Base-by-base conservation (phyloP, 1,140 invertebrate species). In the Bombus ignitus region DNA sequence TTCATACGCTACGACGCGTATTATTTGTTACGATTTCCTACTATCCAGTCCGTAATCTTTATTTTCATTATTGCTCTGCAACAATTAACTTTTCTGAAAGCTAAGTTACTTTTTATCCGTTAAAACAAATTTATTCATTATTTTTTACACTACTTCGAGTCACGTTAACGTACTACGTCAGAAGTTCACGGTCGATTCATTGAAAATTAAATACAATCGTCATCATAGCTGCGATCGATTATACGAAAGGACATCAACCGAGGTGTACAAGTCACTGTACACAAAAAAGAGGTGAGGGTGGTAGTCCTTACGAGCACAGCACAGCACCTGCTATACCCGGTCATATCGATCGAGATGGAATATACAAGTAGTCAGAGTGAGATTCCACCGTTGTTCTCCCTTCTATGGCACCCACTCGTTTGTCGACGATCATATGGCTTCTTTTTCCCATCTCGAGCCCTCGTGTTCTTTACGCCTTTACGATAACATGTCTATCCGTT, bases 281-380 rank as follows among this genome's bases (percentile, higher is more conserved):
- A 57, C 13, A 35, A 59, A 70, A 82, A 57, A 57, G 18, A 66
- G 71, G 39, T 47, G 79, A 84, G 66, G 66, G 47, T n/a, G 39
- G 42, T 53, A 66, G 37, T 35, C 68, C n/a, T 35, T 53, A 42
- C 35, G 68, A 76, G 83, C 82, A 85, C 83, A 80, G 68, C 66
- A 22, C 35, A 22, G 42, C 81, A 81, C 70, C 77, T 78, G 83
- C 76, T 88, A 86, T 18, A 53, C 80, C 42, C 35, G 76, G 66
- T 88, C 77, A 89, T 88, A 91, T 91, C 84, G 90, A 91, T 91
- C 84, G 87, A 88, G n/a, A 90, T 88, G 84, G 82, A 47, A 66
- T 85, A 80, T 82, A 73, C 62, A 44, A 77, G 75, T 80, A 74
- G 47, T 68, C 77, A 80, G 70, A 74, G 78, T 74, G 84, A 78